phyloP scores from a whole-genome alignment of 1,140 invertebrate genomes.

The Lasioglossum baleicum region DNA sequence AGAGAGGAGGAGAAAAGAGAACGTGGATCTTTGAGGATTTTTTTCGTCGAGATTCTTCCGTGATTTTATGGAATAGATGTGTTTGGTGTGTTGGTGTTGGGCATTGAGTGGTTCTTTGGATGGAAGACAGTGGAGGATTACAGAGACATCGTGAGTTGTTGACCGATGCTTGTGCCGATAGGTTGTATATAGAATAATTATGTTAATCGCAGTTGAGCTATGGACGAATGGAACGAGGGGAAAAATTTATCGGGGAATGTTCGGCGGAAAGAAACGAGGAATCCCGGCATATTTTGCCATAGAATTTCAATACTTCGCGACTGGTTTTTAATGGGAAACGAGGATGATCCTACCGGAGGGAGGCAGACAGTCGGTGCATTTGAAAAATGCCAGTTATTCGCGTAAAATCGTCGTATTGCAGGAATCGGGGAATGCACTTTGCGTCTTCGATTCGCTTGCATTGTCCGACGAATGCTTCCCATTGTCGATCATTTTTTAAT shows the following conservation, averaged over 20 bases:
- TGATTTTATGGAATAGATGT: too few species aligned
- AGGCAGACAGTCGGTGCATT: background rate
- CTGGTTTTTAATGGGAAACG: slow-evolving; percentile 13
- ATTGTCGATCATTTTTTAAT: background rate
- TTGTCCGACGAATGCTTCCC: background rate
- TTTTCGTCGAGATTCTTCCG: background rate
- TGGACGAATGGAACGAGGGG: background rate
- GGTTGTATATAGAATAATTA: too few species aligned
- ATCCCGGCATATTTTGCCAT: background rate
- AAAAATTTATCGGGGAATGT: too few species aligned
- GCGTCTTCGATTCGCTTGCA: background rate
- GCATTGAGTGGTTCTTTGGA: too few species aligned
- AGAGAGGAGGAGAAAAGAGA: too few species aligned
- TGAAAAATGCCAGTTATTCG: background rate
- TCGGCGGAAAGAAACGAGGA: background rate
- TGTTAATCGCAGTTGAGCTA: background rate
- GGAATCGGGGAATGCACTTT: background rate
- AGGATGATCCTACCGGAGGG: background rate
- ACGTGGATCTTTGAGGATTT: background rate
- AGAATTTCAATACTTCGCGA: background rate
- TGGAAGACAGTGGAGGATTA: too few species aligned
- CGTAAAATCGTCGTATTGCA: slow-evolving; percentile 1
- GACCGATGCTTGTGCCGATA: too few species aligned
- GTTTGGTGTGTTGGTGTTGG: too few species aligned
- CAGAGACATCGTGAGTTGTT: too few species aligned